Conservation (phyloP, 2,113 vertebrate species). For the Sphaerodactylus townsendi region DNA sequence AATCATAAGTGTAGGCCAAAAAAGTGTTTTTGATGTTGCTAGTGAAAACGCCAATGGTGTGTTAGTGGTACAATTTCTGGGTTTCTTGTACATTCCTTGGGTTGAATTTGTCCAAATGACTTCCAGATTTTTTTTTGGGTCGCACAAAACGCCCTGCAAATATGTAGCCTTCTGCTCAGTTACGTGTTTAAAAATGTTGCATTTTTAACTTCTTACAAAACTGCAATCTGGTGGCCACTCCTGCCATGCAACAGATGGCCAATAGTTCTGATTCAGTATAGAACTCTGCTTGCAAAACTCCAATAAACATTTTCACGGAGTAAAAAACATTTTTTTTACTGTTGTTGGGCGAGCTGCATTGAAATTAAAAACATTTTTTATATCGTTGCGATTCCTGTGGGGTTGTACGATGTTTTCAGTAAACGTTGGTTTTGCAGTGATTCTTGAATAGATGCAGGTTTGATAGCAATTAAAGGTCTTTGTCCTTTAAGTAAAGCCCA, state of each 20-base stretch:
- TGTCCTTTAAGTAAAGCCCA: conserved; percentile 60
- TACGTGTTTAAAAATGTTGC: conserved; percentile 38
- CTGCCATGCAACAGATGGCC: conserved; percentile 57
- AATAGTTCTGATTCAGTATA: conserved; percentile 49
- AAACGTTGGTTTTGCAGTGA: conserved; percentile 30
- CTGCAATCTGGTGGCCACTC: conserved; percentile 51
- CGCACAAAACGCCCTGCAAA: neutral
- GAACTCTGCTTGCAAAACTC: conserved; percentile 50
- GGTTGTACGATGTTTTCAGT: conserved; percentile 43
- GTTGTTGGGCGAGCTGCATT: conserved; percentile 25
- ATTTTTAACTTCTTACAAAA: conserved; percentile 65
- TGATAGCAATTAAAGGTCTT: conserved; percentile 59
- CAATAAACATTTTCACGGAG: conserved; percentile 21
- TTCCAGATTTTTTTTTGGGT: conserved; percentile 33
- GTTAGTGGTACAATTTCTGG: neutral
- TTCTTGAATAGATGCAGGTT: conserved; percentile 53
- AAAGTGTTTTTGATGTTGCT: neutral
- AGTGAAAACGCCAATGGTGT: neutral
- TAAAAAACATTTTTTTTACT: conserved; percentile 34
- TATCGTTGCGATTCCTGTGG: conserved; percentile 45
- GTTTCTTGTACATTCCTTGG: neutral
- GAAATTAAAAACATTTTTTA: conserved; percentile 47
- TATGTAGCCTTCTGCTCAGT: conserved; percentile 32
- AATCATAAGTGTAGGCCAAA: neutral
- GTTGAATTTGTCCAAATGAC: conserved; percentile 24